These are phyloP conservation scores for Sorex araneus DNA, from an alignment of 2,113 vertebrate genomes.

Conservation along the genomic window DNA sequence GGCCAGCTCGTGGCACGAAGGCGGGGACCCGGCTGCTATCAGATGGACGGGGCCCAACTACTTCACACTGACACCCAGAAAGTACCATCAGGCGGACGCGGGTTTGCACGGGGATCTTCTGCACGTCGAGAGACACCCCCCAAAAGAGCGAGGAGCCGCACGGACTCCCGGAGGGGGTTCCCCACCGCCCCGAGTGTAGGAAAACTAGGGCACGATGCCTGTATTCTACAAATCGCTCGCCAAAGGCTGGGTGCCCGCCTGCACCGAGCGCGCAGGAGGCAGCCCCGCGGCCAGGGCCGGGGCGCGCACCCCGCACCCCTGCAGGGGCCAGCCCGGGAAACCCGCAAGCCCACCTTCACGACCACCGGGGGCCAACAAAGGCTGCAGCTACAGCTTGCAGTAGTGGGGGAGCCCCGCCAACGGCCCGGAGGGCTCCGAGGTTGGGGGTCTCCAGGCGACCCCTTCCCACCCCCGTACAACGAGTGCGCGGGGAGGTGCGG, in stretches of 20 bases:
- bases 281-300: neutral
- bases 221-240: neutral
- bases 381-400: neutral
- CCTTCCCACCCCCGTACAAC: neutral
- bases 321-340: neutral
- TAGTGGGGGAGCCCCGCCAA: neutral
- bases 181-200: too few species aligned
- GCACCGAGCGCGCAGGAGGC: neutral
- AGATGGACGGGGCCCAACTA: neutral
- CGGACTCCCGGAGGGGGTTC: too few species aligned
- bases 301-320: neutral
- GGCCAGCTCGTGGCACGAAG: neutral
- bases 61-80: neutral
- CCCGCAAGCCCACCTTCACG: conserved; percentile 2
- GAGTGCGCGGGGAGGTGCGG: neutral
- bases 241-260: neutral
- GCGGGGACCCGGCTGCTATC: neutral
- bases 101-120: neutral
- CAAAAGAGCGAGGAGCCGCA: too few species aligned
- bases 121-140: too few species aligned
- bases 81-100: neutral
- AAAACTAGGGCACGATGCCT: neutral
- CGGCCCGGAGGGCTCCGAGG: neutral
- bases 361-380: conserved; percentile 55
- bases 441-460: neutral